phyloP scores from a whole-genome alignment of 2,797 vertebrate species.

The Catamblyrhynchus diadema region DNA sequence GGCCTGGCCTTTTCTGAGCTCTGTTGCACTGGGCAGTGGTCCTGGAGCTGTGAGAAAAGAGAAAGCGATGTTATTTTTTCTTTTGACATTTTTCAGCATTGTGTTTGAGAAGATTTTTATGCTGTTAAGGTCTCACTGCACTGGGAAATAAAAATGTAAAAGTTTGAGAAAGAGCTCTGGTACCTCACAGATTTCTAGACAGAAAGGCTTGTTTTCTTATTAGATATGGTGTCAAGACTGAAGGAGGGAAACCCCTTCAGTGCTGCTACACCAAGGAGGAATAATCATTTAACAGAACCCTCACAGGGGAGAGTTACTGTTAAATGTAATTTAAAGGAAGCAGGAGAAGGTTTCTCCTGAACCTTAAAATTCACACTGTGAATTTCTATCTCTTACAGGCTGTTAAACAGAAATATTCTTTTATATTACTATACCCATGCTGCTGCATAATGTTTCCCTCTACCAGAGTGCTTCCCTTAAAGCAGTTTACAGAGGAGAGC shows the following conservation, averaged over 20 bases:
- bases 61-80: neutral
- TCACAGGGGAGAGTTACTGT: neutral
- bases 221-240: neutral
- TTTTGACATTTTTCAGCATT: neutral
- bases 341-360: neutral
- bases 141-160: constrained; percentile 13
- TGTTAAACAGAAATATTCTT: constrained; percentile 27
- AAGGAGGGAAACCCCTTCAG: neutral
- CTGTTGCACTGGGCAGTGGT: neutral
- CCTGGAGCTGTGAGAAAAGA: neutral
- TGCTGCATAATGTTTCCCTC: neutral
- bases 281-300: neutral
- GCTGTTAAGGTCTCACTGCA: neutral
- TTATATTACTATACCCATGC: neutral
- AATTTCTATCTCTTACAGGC: neutral
- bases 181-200: neutral
- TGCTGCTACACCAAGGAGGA: neutral
- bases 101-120: neutral
- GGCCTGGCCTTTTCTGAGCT: neutral
- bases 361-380: constrained; percentile 3
- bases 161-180: neutral
- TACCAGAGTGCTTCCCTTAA: neutral
- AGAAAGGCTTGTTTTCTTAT: neutral
- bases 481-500: neutral
- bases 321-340: constrained; percentile 2